phyloP scores from a whole-genome alignment of 2,113 vertebrate genomes.

The Galemys pyrenaicus region DNA sequence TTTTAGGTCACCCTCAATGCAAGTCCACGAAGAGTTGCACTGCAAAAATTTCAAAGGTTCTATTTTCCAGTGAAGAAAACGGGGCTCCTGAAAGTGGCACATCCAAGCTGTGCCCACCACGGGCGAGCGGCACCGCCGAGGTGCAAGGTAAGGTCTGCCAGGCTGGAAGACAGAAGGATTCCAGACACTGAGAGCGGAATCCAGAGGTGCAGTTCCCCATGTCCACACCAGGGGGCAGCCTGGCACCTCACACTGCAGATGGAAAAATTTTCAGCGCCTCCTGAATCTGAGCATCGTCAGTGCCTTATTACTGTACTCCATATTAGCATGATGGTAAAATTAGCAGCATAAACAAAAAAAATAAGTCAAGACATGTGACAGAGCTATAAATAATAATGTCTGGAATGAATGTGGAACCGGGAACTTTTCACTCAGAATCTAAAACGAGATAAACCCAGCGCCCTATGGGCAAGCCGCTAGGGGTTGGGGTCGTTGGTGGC shows the following conservation, averaged over 20 bases:
- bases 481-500: neutral
- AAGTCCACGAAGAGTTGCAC: neutral
- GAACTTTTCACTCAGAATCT: slow-evolving; percentile 56
- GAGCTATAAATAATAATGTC: slow-evolving; percentile 72
- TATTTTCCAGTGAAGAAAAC: neutral
- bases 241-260: neutral
- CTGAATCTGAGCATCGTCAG: neutral
- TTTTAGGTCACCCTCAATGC: slow-evolving; percentile 43
- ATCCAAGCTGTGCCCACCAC: neutral
- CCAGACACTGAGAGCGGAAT: neutral
- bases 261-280: slow-evolving; percentile 31
- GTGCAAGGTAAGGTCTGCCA: neutral
- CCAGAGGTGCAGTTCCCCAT: neutral
- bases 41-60: neutral
- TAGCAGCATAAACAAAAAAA: slow-evolving; percentile 74
- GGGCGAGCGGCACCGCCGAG: accelerated
- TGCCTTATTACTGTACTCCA: slow-evolving; percentile 52
- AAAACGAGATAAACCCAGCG: slow-evolving; percentile 23
- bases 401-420: slow-evolving; percentile 54
- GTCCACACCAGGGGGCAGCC: slow-evolving; percentile 62
- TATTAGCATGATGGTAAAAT: slow-evolving; percentile 74
- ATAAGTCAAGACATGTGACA: slow-evolving; percentile 68
- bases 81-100: neutral
- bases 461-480: neutral
- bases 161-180: neutral